Base-by-base conservation (phyloP, 2,113 vertebrate species). In the Suncus etruscus region DNA sequence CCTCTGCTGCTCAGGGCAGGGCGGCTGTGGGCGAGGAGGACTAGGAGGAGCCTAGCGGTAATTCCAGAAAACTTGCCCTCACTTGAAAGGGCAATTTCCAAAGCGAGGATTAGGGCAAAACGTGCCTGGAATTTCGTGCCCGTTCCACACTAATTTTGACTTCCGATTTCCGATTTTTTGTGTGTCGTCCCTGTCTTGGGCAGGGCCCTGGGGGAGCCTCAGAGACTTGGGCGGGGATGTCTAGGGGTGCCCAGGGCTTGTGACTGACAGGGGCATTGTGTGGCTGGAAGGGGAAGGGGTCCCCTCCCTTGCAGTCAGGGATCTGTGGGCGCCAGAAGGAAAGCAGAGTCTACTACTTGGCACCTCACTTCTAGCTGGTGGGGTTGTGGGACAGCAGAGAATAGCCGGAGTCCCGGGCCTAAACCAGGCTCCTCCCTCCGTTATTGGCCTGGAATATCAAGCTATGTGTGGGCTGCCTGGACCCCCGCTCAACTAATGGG, bases 61-160 rank as follows among this genome's bases (percentile, higher is more conserved):
- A 97, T 97, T 97, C 97, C 94, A 95, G 91, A 96, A 96, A 97
- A 97, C 97, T 96, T 98, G 97, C 97, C 97, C 97, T 98, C 97
- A 97, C 97, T 98, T 97, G 97, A 98, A 98, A 98, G 97, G 91
- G 95, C 88, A 83, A 92, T 97, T 98, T 97, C 94, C 78, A 97
- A 95, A 97, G 95, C 91, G 66, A 45, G 94, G 94, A 94, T 97
- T 97, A 97, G 80, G 77, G 72, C 90, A 88, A 96, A 96, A 97
- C 31, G 95, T 95, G 96, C 83, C 86, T 96, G 96, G 96, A 97
- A 98, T 98, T 96, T 97, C 81, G 91, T 84, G 47, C 95, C 95
- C 18, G 94, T 96, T 95, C 96, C 94, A 96, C 96, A 97, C 86
- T 95, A 92, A 96, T 96, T 97, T 94, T 93, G 89, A 97, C 95